Percentiles rank a stretch among this genome's conserved stretches.
Conservation (phyloP, 2,113 vertebrate species). For the Nothobranchius furzeri region DNA sequence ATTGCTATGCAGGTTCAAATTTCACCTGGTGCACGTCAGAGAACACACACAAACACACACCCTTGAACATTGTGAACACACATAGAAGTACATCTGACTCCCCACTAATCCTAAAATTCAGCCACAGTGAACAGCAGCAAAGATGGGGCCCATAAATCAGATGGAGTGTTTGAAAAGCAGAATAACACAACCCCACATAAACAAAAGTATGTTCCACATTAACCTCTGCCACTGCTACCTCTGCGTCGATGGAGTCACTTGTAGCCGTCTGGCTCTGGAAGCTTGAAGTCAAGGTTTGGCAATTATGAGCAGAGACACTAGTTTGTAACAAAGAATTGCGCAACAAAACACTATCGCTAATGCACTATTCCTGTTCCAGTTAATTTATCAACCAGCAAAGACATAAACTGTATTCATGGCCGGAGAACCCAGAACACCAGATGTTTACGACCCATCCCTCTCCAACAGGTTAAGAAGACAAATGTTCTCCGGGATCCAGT, state of each 20-base stretch:
- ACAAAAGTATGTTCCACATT: slow-evolving; percentile 67
- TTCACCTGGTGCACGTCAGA: slow-evolving; percentile 10
- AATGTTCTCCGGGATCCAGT: too few relatives aligned
- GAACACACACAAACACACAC: background rate
- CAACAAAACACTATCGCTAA: slow-evolving; percentile 3
- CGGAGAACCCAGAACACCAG: too few relatives aligned
- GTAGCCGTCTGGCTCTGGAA: slow-evolving; percentile 43
- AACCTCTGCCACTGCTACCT: slow-evolving; percentile 64
- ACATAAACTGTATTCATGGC: too few relatives aligned
- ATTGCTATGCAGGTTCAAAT: background rate
- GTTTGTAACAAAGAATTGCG: slow-evolving; percentile 16
- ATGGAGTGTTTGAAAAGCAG: slow-evolving; percentile 48
- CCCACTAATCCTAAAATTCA: slow-evolving; percentile 54
- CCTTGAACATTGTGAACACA: slow-evolving; percentile 3
- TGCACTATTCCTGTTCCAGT: too few relatives aligned
- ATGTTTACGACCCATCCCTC: too few relatives aligned
- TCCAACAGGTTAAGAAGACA: too few relatives aligned
- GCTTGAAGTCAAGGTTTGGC: slow-evolving; percentile 46
- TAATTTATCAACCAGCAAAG: too few relatives aligned
- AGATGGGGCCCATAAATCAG: slow-evolving; percentile 66
- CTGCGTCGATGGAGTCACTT: slow-evolving; percentile 57
- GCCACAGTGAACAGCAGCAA: slow-evolving; percentile 45
- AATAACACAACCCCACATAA: slow-evolving; percentile 53
- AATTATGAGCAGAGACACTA: slow-evolving; percentile 50
- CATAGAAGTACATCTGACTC: slow-evolving; percentile 29